These are phyloP conservation scores for Neodiprion pinetum DNA, from an alignment of 1,140 invertebrate genomes.

Conservation along the genomic window DNA sequence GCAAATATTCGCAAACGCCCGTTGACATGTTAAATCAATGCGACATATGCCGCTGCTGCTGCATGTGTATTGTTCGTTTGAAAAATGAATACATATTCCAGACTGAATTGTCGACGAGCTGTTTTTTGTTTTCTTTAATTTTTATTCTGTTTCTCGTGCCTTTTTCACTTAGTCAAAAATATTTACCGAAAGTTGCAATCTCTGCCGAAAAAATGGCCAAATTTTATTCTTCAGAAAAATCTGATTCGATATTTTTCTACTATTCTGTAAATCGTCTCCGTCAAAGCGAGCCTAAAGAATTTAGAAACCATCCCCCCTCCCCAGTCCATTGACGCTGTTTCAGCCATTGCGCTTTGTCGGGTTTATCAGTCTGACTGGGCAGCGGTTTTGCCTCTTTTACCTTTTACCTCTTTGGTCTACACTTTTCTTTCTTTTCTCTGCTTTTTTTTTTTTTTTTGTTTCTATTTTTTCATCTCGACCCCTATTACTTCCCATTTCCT, in stretches of 20 bases:
- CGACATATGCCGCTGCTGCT: no score
- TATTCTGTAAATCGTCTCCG: background rate
- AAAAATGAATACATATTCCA: no score
- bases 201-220: no score
- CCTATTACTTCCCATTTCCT: conserved; percentile 28
- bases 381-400: background rate
- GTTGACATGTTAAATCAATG: no score
- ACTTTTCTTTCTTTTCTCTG: background rate
- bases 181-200: no score
- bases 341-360: background rate
- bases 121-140: no score
- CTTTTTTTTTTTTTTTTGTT: background rate
- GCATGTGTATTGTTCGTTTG: no score
- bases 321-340: background rate
- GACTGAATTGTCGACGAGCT: no score
- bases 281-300: background rate
- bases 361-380: background rate
- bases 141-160: no score
- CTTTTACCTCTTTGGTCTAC: background rate
- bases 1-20: no score
- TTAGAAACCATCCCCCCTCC: background rate
- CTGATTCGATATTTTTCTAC: background rate
- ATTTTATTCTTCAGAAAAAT: background rate
- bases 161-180: no score
- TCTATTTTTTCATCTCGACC: background rate